These are phyloP conservation scores for Allobates femoralis DNA, from an alignment of 2,797 vertebrate genomes.

Conservation along the genomic window DNA sequence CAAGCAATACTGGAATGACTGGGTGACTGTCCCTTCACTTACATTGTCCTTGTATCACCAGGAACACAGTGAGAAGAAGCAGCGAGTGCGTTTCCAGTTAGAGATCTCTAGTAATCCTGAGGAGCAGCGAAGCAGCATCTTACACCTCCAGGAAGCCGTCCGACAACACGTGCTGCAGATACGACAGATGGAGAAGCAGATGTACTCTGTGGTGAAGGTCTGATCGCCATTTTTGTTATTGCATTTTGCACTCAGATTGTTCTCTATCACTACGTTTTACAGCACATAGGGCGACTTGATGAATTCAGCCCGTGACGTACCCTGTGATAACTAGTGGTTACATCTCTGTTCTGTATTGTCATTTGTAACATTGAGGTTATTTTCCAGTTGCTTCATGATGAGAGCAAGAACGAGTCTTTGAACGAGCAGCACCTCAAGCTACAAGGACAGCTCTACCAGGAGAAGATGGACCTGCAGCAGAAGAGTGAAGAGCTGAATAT, in stretches of 20 bases:
- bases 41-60: conserved; percentile 66
- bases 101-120: conserved; percentile 98
- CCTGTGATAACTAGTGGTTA: neutral
- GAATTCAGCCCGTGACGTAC: too few relatives aligned
- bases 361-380: conserved; percentile 40
- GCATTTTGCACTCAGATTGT: neutral
- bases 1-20: too few relatives aligned
- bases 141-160: conserved; percentile 94
- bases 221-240: neutral
- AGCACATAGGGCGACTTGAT: too few relatives aligned
- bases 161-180: conserved; percentile 95
- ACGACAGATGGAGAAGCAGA: conserved; percentile 94
- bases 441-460: conserved; percentile 94
- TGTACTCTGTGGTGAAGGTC: conserved; percentile 95
- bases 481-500: conserved; percentile 99
- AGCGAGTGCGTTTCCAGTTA: conserved; percentile 96
- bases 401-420: conserved; percentile 84
- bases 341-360: neutral
- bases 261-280: neutral
- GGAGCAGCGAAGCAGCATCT: conserved; percentile 97
- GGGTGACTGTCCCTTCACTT: too few relatives aligned
- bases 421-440: conserved; percentile 87
- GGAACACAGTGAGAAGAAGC: conserved; percentile 99
- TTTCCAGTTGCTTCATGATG: conserved; percentile 86
- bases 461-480: conserved; percentile 93